These are phyloP conservation scores for Hydrozoanthus tunicans DNA, from an alignment of 64 coral and sea anemone species.

Conservation along the genomic window DNA sequence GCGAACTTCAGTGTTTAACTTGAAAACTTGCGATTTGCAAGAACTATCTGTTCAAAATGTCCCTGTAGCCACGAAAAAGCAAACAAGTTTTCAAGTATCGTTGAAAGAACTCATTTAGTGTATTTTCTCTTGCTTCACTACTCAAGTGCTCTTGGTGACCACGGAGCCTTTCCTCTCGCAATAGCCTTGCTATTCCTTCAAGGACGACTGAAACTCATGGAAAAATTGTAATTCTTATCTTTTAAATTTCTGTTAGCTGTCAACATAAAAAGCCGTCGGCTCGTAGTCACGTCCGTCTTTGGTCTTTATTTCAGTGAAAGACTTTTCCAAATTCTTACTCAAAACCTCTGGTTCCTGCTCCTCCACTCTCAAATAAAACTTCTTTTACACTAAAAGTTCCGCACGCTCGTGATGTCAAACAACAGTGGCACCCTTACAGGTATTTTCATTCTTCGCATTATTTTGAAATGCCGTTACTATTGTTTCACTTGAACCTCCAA, in stretches of 20 bases:
- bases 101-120: too few species aligned
- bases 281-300: constrained; percentile 8
- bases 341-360: constrained; percentile 1
- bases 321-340: background rate
- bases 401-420: background rate
- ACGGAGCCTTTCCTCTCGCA: background rate
- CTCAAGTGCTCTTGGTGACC: constrained; percentile 37
- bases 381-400: background rate
- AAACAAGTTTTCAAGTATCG: too few species aligned
- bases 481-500: constrained; percentile 9
- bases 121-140: background rate
- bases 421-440: background rate
- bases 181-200: constrained; percentile 1
- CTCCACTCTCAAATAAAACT: background rate
- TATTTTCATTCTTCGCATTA: background rate
- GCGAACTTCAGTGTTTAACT: too few species aligned
- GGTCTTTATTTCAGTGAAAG: background rate
- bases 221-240: constrained; percentile 7
- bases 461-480: constrained; percentile 21
- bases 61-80: too few species aligned
- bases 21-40: too few species aligned
- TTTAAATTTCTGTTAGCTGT: constrained; percentile 12
- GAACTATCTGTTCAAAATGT: too few species aligned
- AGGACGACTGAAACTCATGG: constrained; percentile 23
- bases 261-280: background rate